A percentile compares a stretch with the other conserved stretches of the same genome.
Evolutionary conservation across 2,113 vertebrate species (phyloP).

Genomic region (Pimephales promelas): DNA sequence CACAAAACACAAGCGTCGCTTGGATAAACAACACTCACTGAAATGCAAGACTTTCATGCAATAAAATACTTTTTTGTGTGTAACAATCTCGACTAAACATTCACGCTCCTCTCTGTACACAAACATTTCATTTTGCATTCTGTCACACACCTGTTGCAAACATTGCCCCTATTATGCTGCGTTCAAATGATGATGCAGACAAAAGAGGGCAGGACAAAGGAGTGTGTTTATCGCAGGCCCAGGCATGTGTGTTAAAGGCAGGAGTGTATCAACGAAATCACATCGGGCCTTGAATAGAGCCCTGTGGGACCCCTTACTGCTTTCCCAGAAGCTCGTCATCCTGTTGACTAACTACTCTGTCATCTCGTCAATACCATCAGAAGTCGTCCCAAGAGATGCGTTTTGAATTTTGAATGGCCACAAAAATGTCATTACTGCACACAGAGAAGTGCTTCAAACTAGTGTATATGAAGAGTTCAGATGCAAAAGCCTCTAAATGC

Average conservation of each 20-base stretch:
- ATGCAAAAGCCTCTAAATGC: too few species aligned
- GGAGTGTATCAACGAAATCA: constrained; percentile 39
- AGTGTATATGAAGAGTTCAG: too few species aligned
- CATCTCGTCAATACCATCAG: neutral
- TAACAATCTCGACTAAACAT: neutral
- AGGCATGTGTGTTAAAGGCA: constrained; percentile 26
- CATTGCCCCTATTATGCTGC: constrained; percentile 1
- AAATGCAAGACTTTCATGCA: constrained; percentile 8
- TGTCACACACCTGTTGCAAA: constrained; percentile 31
- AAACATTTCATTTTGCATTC: neutral
- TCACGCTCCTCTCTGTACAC: constrained; percentile 9
- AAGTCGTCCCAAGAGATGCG: neutral
- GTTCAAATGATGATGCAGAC: constrained; percentile 13
- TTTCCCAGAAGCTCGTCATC: constrained; percentile 48
- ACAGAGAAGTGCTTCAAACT: neutral
- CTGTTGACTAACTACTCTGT: constrained; percentile 46
- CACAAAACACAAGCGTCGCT: neutral
- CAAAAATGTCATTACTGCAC: constrained; percentile 15
- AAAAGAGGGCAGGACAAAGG: constrained; percentile 30
- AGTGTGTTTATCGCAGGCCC: constrained; percentile 30
- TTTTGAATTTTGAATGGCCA: neutral
- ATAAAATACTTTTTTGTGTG: constrained; percentile 20
- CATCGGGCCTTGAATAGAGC: constrained; percentile 34
- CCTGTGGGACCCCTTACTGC: constrained; percentile 30
- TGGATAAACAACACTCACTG: constrained; percentile 12